Percentiles rank a stretch among this genome's conserved stretches.
Evolutionary conservation across 1,140 invertebrate genomes (phyloP).

Genomic region (Octopus sinensis): DNA sequence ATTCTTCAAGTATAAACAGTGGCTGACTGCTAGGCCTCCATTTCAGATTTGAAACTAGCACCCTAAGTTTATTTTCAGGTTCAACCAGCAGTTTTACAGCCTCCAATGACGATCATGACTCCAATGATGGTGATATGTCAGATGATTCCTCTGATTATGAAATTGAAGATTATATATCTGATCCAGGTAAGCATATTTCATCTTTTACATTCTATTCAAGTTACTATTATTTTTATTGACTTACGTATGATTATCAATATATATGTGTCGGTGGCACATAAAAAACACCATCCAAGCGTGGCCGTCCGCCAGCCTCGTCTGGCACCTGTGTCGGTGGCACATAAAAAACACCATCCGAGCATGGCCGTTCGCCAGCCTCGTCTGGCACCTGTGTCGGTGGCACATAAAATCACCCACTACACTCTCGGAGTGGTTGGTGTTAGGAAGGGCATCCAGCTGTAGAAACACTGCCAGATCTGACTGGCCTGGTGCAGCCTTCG

Average conservation of each 20-base stretch:
- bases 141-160: constrained; percentile 23
- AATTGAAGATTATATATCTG: constrained; percentile 35
- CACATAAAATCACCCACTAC: too few relatives aligned
- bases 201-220: constrained; percentile 25
- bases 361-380: too few relatives aligned
- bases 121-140: constrained; percentile 28
- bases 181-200: constrained; percentile 26
- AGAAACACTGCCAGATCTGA: too few relatives aligned
- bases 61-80: constrained; percentile 27
- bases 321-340: too few relatives aligned
- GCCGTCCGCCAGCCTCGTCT: too few relatives aligned
- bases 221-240: constrained; percentile 25
- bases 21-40: background rate
- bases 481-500: too few relatives aligned
- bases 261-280: background rate
- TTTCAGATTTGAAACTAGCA: background rate
- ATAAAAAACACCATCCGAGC: too few relatives aligned
- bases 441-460: too few relatives aligned
- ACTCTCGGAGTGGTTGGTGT: too few relatives aligned
- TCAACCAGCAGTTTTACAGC: constrained; percentile 35
- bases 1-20: background rate
- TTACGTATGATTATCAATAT: background rate
- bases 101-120: constrained; percentile 38
- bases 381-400: too few relatives aligned
- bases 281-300: background rate